Evolutionary conservation across 2,797 vertebrate species (phyloP).

Genomic region (Syngnathus rostellatus): DNA sequence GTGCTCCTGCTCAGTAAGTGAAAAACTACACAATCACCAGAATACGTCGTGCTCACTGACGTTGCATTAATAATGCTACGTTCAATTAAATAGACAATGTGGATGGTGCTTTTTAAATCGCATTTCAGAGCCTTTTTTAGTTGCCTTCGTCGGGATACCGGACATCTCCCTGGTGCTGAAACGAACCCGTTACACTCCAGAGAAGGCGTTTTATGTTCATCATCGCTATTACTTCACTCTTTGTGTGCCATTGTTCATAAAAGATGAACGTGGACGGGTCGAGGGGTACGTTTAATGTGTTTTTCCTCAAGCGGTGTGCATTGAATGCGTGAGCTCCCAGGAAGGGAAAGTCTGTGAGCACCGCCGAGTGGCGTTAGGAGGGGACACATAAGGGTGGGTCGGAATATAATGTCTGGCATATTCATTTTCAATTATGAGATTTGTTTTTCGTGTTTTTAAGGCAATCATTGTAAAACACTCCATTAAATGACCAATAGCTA

Average conservation of each 20-base stretch:
- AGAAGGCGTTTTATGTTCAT: not conserved
- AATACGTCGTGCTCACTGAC: not conserved
- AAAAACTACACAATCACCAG: conserved; percentile 11
- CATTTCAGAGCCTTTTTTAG: not conserved
- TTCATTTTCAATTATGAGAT: not conserved
- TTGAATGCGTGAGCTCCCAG: conserved; percentile 15
- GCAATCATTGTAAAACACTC: not conserved
- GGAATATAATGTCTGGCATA: conserved; percentile 6
- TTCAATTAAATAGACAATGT: not conserved
- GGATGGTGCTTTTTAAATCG: conserved; percentile 12
- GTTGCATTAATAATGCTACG: not conserved
- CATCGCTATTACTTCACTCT: not conserved
- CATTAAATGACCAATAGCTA: not conserved
- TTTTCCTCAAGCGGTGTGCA: not conserved
- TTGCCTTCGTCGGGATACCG: conserved; percentile 4
- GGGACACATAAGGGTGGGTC: conserved; percentile 39
- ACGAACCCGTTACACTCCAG: conserved; percentile 1
- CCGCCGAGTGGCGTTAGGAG: conserved; percentile 70
- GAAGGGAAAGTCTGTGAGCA: conserved; percentile 66
- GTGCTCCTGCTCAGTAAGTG: conserved; percentile 58
- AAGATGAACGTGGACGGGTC: not conserved
- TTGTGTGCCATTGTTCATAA: no score
- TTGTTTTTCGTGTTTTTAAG: not conserved
- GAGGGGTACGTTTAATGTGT: conserved; percentile 18
- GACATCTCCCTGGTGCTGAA: conserved; percentile 64